Base-by-base conservation (phyloP, 2,113 vertebrate species). In the Cromileptes altivelis region DNA sequence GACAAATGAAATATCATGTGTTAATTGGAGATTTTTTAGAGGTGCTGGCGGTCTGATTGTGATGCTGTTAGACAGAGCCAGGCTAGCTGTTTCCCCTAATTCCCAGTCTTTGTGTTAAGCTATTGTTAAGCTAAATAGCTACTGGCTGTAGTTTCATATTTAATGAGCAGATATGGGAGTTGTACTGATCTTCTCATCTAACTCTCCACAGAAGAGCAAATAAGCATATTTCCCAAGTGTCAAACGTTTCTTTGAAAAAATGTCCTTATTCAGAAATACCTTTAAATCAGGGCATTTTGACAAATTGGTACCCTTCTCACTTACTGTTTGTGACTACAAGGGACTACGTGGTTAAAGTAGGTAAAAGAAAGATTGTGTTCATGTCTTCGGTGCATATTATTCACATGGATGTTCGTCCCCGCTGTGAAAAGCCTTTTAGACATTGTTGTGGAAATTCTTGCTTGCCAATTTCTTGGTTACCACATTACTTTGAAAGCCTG, bases 401-500 rank as follows among this genome's bases (percentile, higher is more conserved):
- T 71, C 49, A 30, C 45, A 50, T 53, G 15, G 50, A 63, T 64
- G 37, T 74, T 49, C 2, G 23, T 19, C 15, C 19, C 52, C 58
- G 45, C 25, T 47, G 40, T 47, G 25, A 87, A 65, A 70, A 58
- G 40, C 45, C 47, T 72, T 67, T 67, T 10, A 50, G 37, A 80
- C 13, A 1, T 57, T 40, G 25, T 33, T 88, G 40, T 49, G 15
- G 25, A 23, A 30, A 23, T 33, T 11, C 52, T 42, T 1, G 3
- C 47, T 65, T 60, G 37, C 30, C 33, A 55, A 78, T 75, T 81
- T 62, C n/a, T 61, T 65, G n/a, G 64, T 69, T 71, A 37, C 37
- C 1, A 60, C 27, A 49, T 70, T 70, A 70, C 27, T 25, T 61
- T 84, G 58, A 87, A 84, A 65, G 57, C 68, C 30, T 84, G 23